phyloP scores from a whole-genome alignment of 2,113 vertebrate genomes.

The Ictalurus furcatus region DNA sequence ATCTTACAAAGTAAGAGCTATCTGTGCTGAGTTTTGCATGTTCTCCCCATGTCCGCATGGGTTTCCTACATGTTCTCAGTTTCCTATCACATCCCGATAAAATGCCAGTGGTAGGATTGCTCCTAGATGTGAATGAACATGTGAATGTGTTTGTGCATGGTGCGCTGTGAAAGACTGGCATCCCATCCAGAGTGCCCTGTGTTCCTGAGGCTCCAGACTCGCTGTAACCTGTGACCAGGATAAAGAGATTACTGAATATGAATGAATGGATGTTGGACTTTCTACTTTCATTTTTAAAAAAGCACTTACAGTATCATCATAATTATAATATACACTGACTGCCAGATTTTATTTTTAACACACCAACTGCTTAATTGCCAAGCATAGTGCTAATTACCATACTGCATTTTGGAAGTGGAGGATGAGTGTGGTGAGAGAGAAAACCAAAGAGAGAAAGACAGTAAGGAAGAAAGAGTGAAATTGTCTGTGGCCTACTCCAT shows the following conservation, averaged over 20 bases:
- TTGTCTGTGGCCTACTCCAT: neutral
- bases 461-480: slow-evolving; percentile 6
- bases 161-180: neutral
- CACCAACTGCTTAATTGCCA: neutral
- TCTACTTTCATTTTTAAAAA: neutral
- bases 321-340: slow-evolving; percentile 20
- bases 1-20: neutral
- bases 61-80: neutral
- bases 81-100: neutral
- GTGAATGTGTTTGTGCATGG: neutral
- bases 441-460: neutral
- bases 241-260: neutral
- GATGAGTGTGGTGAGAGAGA: neutral
- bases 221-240: neutral
- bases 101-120: neutral
- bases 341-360: slow-evolving; percentile 1
- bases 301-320: neutral
- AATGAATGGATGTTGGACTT: neutral
- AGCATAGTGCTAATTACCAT: slow-evolving; percentile 11
- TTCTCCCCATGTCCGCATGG: neutral
- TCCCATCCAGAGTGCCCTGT: neutral
- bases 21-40: neutral
- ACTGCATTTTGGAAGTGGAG: slow-evolving; percentile 16
- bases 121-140: neutral
- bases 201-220: neutral